Evolutionary conservation across 2,797 vertebrate species (phyloP).

Genomic region (Apogon hyalosoma): DNA sequence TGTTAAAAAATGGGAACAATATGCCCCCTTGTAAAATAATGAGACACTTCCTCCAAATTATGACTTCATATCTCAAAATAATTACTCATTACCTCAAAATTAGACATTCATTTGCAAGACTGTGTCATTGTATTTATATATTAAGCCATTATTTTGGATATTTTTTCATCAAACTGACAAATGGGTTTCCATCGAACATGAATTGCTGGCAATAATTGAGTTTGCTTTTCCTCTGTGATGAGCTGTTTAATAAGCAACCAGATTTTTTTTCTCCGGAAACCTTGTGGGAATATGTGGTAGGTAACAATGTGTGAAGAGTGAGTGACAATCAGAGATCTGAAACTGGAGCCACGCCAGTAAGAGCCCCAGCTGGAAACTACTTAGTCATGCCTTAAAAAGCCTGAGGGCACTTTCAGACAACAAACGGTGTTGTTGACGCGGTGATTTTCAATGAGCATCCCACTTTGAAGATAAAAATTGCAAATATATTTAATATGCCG

Average conservation of each 20-base stretch:
- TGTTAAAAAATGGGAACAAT: too few species aligned
- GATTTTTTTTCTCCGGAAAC: conserved; percentile 21
- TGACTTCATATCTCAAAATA: too few species aligned
- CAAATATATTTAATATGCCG: conserved; percentile 56
- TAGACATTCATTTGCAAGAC: too few species aligned
- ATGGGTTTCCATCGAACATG: neutral
- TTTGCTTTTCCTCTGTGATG: conserved; percentile 19
- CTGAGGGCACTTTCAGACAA: conserved; percentile 70
- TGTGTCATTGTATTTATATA: too few species aligned
- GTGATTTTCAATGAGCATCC: conserved; percentile 53
- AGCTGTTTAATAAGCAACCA: conserved; percentile 52
- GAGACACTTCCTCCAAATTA: too few species aligned
- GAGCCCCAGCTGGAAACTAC: conserved; percentile 55
- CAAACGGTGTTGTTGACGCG: conserved; percentile 50
- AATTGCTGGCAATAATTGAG: neutral
- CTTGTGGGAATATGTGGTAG: conserved; percentile 44
- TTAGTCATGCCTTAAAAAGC: conserved; percentile 65
- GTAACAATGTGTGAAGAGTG: conserved; percentile 47
- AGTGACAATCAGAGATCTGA: conserved; percentile 54
- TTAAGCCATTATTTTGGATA: too few species aligned
- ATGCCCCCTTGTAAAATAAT: too few species aligned
- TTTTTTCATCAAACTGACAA: neutral
- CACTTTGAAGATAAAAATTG: conserved; percentile 51
- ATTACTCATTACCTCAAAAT: too few species aligned
- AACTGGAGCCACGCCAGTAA: conserved; percentile 41